Conservation (phyloP, 2,888 invertebrate genomes). For the Leucania comma region DNA sequence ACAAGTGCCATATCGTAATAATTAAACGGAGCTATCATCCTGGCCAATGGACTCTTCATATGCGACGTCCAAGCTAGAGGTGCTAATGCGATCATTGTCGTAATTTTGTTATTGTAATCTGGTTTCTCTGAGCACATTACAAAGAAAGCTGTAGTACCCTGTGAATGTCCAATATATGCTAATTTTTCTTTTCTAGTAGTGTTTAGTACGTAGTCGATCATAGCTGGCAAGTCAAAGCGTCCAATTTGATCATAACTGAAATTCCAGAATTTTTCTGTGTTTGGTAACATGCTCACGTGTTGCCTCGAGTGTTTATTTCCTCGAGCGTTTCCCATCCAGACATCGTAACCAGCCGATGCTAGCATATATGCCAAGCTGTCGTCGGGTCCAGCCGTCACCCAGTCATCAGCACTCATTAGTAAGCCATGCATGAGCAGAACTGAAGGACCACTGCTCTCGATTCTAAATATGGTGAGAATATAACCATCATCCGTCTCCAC, state of each 20-base stretch:
- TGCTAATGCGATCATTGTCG: conserved; percentile 90
- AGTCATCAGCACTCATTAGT: conserved; percentile 92
- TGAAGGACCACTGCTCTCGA: conserved; percentile 70
- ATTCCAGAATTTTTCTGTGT: conserved; percentile 87
- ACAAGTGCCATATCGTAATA: conserved; percentile 30
- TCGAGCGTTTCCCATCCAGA: conserved; percentile 94
- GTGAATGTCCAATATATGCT: conserved; percentile 94
- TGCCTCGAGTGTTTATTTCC: conserved; percentile 92
- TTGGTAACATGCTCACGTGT: conserved; percentile 80
- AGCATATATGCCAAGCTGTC: conserved; percentile 90
- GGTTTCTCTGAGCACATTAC: conserved; percentile 91
- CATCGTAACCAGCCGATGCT: conserved; percentile 91
- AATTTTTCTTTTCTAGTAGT: conserved; percentile 89
- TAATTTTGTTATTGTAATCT: conserved; percentile 91
- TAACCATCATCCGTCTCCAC: conserved; percentile 67
- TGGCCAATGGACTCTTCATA: conserved; percentile 70
- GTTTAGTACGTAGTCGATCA: conserved; percentile 92
- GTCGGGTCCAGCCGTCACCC: conserved; percentile 91
- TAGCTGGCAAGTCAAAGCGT: conserved; percentile 93
- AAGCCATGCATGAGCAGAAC: conserved; percentile 94
- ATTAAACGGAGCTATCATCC: conserved; percentile 39
- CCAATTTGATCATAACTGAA: conserved; percentile 95
- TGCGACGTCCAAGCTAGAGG: conserved; percentile 91
- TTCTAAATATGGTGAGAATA: conserved; percentile 53
- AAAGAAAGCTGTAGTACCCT: conserved; percentile 92